Evolutionary conservation across 2,797 vertebrate species (phyloP), one percentile per base, ranked within the genome.

Genomic region (Danio tinwini): DNA sequence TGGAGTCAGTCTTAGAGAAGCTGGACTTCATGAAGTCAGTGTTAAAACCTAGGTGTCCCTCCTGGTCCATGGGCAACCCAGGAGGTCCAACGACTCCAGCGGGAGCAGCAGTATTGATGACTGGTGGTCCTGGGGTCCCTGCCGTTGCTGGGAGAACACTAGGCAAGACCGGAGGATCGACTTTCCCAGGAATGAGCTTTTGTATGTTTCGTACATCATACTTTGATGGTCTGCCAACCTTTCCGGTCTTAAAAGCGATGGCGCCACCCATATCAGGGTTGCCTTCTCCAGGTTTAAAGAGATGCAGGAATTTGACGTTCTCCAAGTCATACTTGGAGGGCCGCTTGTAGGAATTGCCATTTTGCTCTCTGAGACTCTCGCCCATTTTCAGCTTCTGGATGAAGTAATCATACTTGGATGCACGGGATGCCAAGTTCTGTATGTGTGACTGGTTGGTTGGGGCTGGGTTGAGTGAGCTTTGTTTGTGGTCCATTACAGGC

Each of bases 1-100:
- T 99, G 90, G 98, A 99, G 93, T 99, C 98, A 56, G 98, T 98
- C 92, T 99, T 98, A 90, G 98, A 99, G 92, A 99, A 99, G 86
- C 96, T 96, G 83, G 98, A 97, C 90, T 98, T 99, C 83, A 98
- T 92, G 92, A 96, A 98, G 85, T 99, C 98, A 0, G 97, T 90
- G 85, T 93, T 97, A 94, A 98, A 98, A 81, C 95, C 92, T 88
- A 98, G 88, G 72, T 97, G 91, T 82, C 95, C 94, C 0, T 95
- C 86, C 76, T 96, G 96, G 86, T 99, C 97, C 86, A 92, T 89
- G 3, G 91, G 89, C 75, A 94, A 86, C 7, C 93, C 92, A 0
- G 93, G 88, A 53, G 90, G 89, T 3, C 92, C 90, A 47, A 87
- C 86, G 56, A 91, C 85, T 59, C 93, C 92, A 4, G 89, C 76